These are phyloP conservation scores for Pachycephus smyrnensis DNA, from an alignment of 2,888 invertebrate genomes.

Conservation along the genomic window DNA sequence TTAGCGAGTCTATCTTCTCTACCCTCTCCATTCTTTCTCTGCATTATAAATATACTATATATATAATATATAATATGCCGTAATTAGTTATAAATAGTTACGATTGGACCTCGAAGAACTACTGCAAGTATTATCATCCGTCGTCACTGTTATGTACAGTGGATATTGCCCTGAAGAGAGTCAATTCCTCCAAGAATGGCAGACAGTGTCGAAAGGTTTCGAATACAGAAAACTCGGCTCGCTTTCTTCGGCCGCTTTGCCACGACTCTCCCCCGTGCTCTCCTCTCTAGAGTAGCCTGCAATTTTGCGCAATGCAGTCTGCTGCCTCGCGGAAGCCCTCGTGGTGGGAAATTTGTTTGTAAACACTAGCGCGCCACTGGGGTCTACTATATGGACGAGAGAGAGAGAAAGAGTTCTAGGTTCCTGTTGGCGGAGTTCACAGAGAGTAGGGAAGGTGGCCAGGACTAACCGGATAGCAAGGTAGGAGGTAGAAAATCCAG, in stretches of 20 bases:
- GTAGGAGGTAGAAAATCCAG: too few species aligned
- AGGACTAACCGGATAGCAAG: not conserved
- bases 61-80: too few species aligned
- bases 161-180: not conserved
- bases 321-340: constrained; percentile 15
- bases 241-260: constrained; percentile 39
- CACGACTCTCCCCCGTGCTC: too few species aligned
- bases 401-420: too few species aligned
- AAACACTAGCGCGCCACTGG: constrained; percentile 45
- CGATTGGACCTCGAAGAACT: too few species aligned
- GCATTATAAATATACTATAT: too few species aligned
- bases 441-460: not conserved
- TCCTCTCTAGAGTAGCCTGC: constrained; percentile 30
- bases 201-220: constrained; percentile 14
- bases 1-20: too few species aligned
- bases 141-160: too few species aligned
- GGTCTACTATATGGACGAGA: too few species aligned
- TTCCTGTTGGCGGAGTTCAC: not conserved
- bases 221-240: constrained; percentile 28
- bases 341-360: constrained; percentile 61
- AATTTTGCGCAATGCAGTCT: constrained; percentile 59
- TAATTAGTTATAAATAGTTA: too few species aligned
- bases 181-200: constrained; percentile 35
- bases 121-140: too few species aligned
- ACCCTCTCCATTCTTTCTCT: too few species aligned